A percentile compares a stretch with the other conserved stretches of the same genome.
phyloP scores from a whole-genome alignment of 2,113 vertebrate genomes.

The Galbula dea region DNA sequence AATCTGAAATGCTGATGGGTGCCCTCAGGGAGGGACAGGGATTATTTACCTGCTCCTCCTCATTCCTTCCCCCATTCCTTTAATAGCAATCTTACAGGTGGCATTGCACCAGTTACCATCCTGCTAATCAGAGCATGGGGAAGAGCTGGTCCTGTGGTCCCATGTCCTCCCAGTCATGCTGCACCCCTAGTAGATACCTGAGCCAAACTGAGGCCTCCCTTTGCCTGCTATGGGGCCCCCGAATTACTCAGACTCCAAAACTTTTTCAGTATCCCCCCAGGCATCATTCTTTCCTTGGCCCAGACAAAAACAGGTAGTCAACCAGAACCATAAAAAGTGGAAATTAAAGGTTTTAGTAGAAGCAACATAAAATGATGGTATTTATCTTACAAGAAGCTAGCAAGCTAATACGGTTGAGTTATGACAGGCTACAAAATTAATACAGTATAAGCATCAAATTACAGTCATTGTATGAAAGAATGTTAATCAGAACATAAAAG shows the following conservation, averaged over 20 bases:
- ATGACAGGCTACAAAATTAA: neutral
- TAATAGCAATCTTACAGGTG: neutral
- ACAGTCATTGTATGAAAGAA: neutral
- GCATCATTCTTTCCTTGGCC: neutral
- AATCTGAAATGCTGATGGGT: neutral
- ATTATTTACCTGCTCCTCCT: neutral
- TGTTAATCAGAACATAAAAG: neutral
- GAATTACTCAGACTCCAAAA: neutral
- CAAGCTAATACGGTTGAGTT: neutral
- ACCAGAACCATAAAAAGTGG: neutral
- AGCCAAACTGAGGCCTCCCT: neutral
- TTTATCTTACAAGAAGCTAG: neutral
- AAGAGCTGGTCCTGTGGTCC: neutral
- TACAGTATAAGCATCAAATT: neutral
- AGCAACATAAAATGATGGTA: neutral
- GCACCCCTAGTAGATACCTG: neutral
- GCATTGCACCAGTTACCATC: neutral
- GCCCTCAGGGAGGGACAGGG: neutral
- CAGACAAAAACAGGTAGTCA: neutral
- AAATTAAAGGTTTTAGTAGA: neutral
- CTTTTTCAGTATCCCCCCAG: neutral
- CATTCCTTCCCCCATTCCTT: neutral
- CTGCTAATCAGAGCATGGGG: neutral
- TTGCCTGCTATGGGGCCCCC: neutral
- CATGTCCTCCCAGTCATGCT: accelerated